Conservation (phyloP, 2,113 vertebrate species). For the Natator depressus region DNA sequence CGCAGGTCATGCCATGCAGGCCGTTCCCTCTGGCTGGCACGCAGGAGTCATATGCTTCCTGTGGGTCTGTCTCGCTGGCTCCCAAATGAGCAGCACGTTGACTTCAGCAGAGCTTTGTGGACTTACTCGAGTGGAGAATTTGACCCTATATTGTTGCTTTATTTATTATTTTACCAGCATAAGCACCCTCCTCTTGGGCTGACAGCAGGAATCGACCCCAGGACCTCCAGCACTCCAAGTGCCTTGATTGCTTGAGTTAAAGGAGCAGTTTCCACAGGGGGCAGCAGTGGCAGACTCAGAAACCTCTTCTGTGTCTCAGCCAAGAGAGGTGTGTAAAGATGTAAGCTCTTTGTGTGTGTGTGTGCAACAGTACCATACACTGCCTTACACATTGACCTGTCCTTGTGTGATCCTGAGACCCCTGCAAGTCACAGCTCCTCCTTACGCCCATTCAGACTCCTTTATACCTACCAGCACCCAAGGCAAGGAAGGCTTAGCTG, state of each 20-base stretch:
- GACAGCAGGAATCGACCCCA: not conserved
- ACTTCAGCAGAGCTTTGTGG: not conserved
- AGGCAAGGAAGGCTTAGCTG: not conserved
- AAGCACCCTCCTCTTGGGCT: not conserved
- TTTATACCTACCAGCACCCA: too few relatives aligned
- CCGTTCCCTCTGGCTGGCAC: too few relatives aligned
- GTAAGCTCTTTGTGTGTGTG: not conserved
- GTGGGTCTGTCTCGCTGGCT: not conserved
- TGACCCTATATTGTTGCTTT: not conserved
- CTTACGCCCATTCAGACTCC: too few relatives aligned
- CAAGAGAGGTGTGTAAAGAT: not conserved
- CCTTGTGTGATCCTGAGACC: too few relatives aligned
- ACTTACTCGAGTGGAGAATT: not conserved
- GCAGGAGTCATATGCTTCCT: too few relatives aligned
- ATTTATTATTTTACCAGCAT: not conserved
- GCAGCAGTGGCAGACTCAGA: not conserved
- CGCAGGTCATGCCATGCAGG: not conserved
- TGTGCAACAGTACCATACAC: too few relatives aligned
- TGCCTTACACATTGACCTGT: too few relatives aligned
- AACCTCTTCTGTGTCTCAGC: not conserved
- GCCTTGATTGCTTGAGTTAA: not conserved
- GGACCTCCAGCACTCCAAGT: not conserved
- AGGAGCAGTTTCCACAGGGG: not conserved
- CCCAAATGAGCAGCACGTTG: not conserved
- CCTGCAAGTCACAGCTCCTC: too few relatives aligned